Conservation (phyloP, 2,888 invertebrate species). For the Lepidochrysops patricia region DNA sequence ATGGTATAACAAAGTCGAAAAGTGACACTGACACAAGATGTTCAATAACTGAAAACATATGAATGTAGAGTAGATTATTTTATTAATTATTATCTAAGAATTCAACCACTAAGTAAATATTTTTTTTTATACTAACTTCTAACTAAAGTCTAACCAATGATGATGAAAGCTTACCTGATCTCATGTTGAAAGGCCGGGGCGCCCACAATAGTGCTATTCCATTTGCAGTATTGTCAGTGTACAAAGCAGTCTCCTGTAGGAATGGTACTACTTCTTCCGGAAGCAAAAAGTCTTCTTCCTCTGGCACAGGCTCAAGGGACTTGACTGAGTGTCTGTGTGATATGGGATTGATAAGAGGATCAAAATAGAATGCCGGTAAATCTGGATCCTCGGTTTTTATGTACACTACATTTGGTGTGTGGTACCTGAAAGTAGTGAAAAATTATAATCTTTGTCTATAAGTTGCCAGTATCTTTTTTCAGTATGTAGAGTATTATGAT, state of each 20-base stretch:
- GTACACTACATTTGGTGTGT: constrained; percentile 98
- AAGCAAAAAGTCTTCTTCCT: constrained; percentile 95
- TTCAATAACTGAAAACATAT: too few species aligned
- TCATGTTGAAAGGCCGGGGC: constrained; percentile 96
- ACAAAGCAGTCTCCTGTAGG: constrained; percentile 94
- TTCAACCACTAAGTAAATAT: too few species aligned
- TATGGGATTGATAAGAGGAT: constrained; percentile 99
- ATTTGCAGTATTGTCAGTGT: constrained; percentile 99
- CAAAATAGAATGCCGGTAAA: constrained; percentile 99
- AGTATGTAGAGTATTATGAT: too few species aligned
- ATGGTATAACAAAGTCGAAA: too few species aligned
- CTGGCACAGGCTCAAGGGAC: constrained; percentile 88
- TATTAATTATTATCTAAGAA: too few species aligned
- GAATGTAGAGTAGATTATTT: too few species aligned
- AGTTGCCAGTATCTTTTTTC: too few species aligned
- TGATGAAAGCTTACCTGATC: constrained; percentile 78
- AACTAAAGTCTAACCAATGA: too few species aligned
- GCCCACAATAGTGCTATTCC: constrained; percentile 98
- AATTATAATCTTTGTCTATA: not conserved
- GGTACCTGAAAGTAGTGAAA: constrained; percentile 83
- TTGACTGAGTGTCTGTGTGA: constrained; percentile 94
- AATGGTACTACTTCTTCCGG: constrained; percentile 94
- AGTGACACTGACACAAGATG: too few species aligned
- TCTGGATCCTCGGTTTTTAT: constrained; percentile 99
- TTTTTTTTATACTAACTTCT: too few species aligned